Base-by-base conservation (phyloP, 2,113 vertebrate genomes). In the Myiopsitta monachus region DNA sequence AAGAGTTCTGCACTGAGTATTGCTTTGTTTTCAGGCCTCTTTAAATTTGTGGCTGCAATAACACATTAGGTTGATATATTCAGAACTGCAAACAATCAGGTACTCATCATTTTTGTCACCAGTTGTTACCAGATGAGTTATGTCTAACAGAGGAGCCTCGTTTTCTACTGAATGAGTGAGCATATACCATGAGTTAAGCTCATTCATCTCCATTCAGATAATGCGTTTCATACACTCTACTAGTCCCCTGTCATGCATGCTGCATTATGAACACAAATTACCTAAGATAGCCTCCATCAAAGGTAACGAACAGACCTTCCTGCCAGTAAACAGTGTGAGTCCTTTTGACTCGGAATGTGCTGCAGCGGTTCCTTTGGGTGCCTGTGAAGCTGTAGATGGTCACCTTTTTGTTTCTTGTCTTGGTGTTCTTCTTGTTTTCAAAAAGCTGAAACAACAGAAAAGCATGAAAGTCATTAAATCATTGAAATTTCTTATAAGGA, bases 281-380 rank as follows among this genome's bases (percentile, higher is more conserved):
- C 99, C 99, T 99, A 92, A 99, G 98, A 97, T 99, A 99, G 77
- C 99, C 99, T 30, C 99, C 99, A 23, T 99, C 98, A 74, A 99
- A 99, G 28, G 99, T 99, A 96, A 99, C 98, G 96, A 98, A 97
- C 82, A 98, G 97, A 49, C 98, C 98, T 91, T 98, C 98, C 93
- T 98, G 98, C 98, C 98, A 98, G 87, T 98, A 98, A 95, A 98
- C 97, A 91, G 98, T 98, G 94, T 98, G 98, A 77, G 98, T 98
- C 83, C 98, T 97, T 82, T 98, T 98, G 64, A 99, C 99, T 63
- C 99, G 97, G 97, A 99, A 99, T 0, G 99, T 99, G 97, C 99
- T 99, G 95, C 99, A 99, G 61, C 99, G 98, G 87, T 98, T 99
- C 95, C 98, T 98, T 97, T 99, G 98, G 70, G 90, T 98, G 75